Percentiles rank a stretch among this genome's conserved stretches.
phyloP scores from a whole-genome alignment of 2,113 vertebrate species.

The Apodemus sylvaticus region DNA sequence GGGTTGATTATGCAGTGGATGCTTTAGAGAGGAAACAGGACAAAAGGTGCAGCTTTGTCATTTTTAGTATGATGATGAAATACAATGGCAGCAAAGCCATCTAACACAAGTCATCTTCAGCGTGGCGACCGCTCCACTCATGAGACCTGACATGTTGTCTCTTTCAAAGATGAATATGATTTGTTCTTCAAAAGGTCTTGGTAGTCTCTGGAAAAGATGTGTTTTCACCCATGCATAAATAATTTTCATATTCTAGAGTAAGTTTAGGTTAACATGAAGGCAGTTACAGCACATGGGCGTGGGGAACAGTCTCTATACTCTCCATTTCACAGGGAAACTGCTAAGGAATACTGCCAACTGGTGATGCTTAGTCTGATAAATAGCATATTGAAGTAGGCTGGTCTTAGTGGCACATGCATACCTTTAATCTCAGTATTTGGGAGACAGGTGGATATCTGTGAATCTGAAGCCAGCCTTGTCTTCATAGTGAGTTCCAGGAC shows the following conservation, averaged over 20 bases:
- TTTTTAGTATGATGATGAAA: not conserved
- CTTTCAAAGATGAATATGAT: not conserved
- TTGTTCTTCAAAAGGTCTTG: not conserved
- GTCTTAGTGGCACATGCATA: not conserved
- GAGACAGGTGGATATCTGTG: not conserved
- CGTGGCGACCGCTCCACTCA: not conserved
- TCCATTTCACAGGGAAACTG: not conserved
- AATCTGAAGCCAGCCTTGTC: not conserved
- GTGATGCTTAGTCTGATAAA: not conserved
- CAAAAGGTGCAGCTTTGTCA: not conserved
- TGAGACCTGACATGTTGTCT: not conserved
- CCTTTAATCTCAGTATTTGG: not conserved
- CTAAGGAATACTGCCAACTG: not conserved
- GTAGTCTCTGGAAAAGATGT: not conserved
- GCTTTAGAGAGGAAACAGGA: not conserved
- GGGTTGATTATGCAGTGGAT: not conserved
- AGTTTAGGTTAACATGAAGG: slow-evolving; percentile 33
- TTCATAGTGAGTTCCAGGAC: not conserved
- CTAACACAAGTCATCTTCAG: not conserved
- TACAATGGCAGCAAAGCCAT: not conserved
- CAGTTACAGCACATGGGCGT: not conserved
- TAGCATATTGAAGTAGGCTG: not conserved
- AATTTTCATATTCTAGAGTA: slow-evolving; percentile 2
- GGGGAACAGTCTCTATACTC: not conserved
- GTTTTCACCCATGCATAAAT: slow-evolving; percentile 1